These are phyloP conservation scores for Tenodera sinensis DNA, from an alignment of 2,888 invertebrate species.

Conservation along the genomic window DNA sequence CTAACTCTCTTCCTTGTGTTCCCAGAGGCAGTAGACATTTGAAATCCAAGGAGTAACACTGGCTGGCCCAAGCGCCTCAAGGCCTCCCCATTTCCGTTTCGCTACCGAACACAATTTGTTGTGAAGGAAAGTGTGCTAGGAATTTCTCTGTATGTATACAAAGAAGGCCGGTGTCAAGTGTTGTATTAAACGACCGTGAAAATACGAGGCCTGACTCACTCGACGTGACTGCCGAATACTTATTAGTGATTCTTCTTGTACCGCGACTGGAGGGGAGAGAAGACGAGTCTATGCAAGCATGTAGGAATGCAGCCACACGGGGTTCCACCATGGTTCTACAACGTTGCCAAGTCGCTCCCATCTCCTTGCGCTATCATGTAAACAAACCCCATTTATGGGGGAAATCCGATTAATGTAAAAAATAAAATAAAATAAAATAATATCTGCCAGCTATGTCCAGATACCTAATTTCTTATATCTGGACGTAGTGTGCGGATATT, in stretches of 20 bases:
- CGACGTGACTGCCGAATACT: not conserved
- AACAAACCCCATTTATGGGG: not conserved
- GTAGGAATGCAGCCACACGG: not conserved
- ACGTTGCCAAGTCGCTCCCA: not conserved
- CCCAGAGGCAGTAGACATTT: not conserved
- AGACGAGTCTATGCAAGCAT: not conserved
- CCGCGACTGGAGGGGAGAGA: not conserved
- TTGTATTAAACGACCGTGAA: not conserved
- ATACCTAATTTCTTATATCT: no score
- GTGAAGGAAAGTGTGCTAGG: not conserved
- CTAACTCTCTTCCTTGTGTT: no score
- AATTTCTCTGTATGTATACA: not conserved
- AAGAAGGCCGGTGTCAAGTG: not conserved
- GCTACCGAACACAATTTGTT: not conserved
- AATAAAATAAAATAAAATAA: no score
- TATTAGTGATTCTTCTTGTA: not conserved
- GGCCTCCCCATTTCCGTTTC: not conserved
- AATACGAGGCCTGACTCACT: not conserved
- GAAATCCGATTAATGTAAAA: no score
- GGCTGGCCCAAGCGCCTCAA: no score
- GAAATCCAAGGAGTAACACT: not conserved
- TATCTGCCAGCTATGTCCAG: no score
- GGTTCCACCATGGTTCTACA: not conserved
- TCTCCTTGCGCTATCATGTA: not conserved
- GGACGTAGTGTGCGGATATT: no score